Evolutionary conservation across 2,888 invertebrate species (phyloP).

Genomic region (Latheticus oryzae): DNA sequence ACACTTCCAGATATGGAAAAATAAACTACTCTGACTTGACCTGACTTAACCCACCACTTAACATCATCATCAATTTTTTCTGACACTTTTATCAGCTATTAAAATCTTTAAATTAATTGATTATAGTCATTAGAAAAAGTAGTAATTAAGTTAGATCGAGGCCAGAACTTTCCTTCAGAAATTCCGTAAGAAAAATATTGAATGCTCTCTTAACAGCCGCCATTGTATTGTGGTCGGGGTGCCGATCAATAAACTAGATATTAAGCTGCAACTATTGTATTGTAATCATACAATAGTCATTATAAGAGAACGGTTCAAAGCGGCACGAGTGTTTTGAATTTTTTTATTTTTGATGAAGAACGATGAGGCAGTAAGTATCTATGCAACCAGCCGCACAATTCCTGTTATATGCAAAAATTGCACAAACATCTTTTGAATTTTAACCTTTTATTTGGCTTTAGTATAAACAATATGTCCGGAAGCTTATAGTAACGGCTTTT

Average conservation of each 20-base stretch:
- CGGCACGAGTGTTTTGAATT: neutral
- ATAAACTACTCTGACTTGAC: too few species aligned
- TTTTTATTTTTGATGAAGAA: neutral
- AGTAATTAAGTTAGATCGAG: neutral
- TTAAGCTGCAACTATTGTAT: slow-evolving; percentile 22
- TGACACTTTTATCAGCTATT: too few species aligned
- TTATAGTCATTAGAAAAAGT: too few species aligned
- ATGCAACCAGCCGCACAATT: slow-evolving; percentile 3
- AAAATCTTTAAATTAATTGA: too few species aligned
- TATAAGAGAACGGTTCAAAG: slow-evolving; percentile 6
- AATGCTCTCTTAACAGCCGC: slow-evolving; percentile 15
- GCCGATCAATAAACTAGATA: slow-evolving; percentile 24
- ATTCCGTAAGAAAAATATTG: slow-evolving; percentile 11
- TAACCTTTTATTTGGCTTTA: too few species aligned
- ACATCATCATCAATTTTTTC: too few species aligned
- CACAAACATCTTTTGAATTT: too few species aligned
- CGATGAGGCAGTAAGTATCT: slow-evolving; percentile 11
- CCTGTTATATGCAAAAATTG: neutral
- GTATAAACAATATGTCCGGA: too few species aligned
- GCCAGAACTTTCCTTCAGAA: slow-evolving; percentile 7
- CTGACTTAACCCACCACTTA: too few species aligned
- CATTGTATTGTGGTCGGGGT: slow-evolving; percentile 17
- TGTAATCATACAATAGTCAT: slow-evolving; percentile 15
- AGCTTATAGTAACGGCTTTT: too few species aligned
- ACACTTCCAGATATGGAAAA: too few species aligned